A percentile compares a stretch with the other conserved stretches of the same genome.
These are phyloP conservation scores for Takifugu bimaculatus DNA, from an alignment of 2,113 vertebrate genomes.

Conservation along the genomic window DNA sequence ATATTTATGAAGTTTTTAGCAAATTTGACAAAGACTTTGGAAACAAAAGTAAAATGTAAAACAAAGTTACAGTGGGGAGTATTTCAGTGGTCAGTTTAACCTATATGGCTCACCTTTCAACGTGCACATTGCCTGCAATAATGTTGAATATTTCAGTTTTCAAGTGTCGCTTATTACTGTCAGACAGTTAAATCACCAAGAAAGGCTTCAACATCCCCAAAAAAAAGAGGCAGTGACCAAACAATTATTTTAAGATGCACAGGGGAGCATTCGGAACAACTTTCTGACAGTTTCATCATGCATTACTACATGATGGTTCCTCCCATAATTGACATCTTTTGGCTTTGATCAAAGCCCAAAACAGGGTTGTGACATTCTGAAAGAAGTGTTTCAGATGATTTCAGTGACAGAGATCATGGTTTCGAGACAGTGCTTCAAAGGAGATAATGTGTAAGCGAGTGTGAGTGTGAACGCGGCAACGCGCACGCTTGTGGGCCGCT, in stretches of 20 bases:
- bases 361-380: conserved; percentile 67
- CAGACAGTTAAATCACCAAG: conserved; percentile 52
- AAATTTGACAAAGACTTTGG: too few species aligned
- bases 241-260: conserved; percentile 75
- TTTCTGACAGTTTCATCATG: conserved; percentile 81
- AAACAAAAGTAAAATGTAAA: too few species aligned
- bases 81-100: too few species aligned
- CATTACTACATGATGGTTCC: conserved; percentile 69
- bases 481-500: conserved; percentile 15
- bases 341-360: conserved; percentile 77
- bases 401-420: conserved; percentile 69
- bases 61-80: too few species aligned
- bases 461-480: conserved; percentile 18
- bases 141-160: conserved; percentile 48
- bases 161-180: conserved; percentile 54
- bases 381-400: conserved; percentile 73
- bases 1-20: too few species aligned
- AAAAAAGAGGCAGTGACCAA: conserved; percentile 53
- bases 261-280: conserved; percentile 63
- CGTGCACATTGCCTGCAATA: conserved; percentile 56
- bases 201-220: conserved; percentile 27
- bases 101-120: not conserved
- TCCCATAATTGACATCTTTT: conserved; percentile 74
- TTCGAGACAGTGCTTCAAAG: conserved; percentile 69
- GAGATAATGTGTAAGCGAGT: conserved; percentile 28